Percentiles rank a stretch among this genome's conserved stretches.
Evolutionary conservation across 2,888 invertebrate species (phyloP).

Genomic region (Drosophila hamatofila): DNA sequence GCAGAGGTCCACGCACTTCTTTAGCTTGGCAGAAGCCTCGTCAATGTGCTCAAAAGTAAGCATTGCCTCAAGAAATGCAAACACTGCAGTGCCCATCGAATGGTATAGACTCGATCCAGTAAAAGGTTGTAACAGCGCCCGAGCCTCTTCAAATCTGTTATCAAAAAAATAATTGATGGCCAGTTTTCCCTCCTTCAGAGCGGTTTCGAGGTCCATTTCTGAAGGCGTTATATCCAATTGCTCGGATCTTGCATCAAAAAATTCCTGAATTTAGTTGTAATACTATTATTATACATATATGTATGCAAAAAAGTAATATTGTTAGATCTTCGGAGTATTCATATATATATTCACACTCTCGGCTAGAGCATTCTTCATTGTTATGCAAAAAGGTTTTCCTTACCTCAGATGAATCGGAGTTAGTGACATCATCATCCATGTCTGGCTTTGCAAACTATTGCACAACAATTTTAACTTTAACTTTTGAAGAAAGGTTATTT

Average conservation of each 20-base stretch:
- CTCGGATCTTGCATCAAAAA: slow-evolving; percentile 43
- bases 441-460: neutral
- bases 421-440: slow-evolving; percentile 9
- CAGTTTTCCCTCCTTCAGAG: slow-evolving; percentile 91
- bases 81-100: slow-evolving; percentile 94
- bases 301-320: neutral
- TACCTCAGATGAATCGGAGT: slow-evolving; percentile 34
- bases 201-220: slow-evolving; percentile 82
- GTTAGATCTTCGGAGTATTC: neutral
- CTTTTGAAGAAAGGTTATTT: neutral
- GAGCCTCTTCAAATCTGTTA: slow-evolving; percentile 94
- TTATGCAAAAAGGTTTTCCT: neutral
- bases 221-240: slow-evolving; percentile 2
- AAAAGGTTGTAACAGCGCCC: slow-evolving; percentile 92
- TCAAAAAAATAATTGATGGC: slow-evolving; percentile 96
- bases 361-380: no score
- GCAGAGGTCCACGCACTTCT: slow-evolving; percentile 92
- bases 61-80: slow-evolving; percentile 96
- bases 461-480: neutral
- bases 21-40: slow-evolving; percentile 90
- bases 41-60: slow-evolving; percentile 96
- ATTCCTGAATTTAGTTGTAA: slow-evolving; percentile 13
- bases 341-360: no score
- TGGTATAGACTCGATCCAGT: slow-evolving; percentile 95
- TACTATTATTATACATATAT: neutral